Evolutionary conservation across 2,888 invertebrate species (phyloP), one percentile per base, ranked within the genome.

Genomic region (Chrysotoxum bicinctum): DNA sequence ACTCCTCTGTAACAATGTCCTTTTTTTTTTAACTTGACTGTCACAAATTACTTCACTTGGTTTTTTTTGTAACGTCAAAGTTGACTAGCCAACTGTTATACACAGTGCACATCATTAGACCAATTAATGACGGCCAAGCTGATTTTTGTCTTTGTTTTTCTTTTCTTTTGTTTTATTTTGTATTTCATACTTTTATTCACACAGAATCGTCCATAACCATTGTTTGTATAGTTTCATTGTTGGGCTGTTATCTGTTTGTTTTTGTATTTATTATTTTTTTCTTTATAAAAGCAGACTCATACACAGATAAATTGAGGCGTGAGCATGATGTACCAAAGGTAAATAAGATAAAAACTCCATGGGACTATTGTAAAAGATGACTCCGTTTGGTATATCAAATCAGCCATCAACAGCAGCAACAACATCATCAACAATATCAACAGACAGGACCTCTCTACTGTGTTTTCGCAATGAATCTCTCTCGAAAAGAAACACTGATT

Each of bases 341-440:
- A 84, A 78, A 83, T 78, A 83, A 48, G 66, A 45, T 72, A 66
- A 52, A 70, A 14, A 45, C 60, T 77, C 70, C 70, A 77, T 56
- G 58, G n/a, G 43, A 16, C 70, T 70, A 66, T 70, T 74, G 74
- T 74, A 14, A 26, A 8, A 50, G 43, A 79, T 70, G 74, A 69
- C 30, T 74, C 77, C 66, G 72, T 82, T 50, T 69, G 73, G 56
- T 50, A 70, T 30, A 64, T 70, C 74, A 75, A 50, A 66, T 79
- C 79, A 70, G 64, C 64, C 79, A 75, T 75, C 79, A 70, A 23
- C 48, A 37, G 40, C 60, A 72, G 60, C 60, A 72, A 52, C 16
- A 77, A 54, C 77, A 62, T 73, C 72, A 82, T 77, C 78, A 77
- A 69, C 79, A 52, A 58, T 70, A 75, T 75, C 83, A 84, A 84